Base-by-base conservation (phyloP, 2,888 invertebrate genomes). In the Thymelicus lineola region DNA sequence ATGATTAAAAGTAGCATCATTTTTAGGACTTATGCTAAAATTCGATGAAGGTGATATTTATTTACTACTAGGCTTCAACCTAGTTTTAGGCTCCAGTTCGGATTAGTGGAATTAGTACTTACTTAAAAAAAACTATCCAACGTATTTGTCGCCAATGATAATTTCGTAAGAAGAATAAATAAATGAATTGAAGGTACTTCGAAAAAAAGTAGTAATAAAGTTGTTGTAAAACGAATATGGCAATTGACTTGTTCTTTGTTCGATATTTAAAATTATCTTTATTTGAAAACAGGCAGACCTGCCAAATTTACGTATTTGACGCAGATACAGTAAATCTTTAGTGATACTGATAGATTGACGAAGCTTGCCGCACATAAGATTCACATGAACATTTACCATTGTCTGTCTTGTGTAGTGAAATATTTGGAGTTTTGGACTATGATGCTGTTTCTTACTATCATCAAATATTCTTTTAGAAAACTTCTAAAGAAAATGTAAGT, bases 401-500 rank as follows among this genome's bases (percentile, higher is more conserved):
- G 17, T 60, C 60, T 36, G 70, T 65, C 48, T 48, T 58, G 64
- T 45, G 58, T 59, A 28, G 53, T 65, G 55, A 65, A 69, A 60
- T 55, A 60, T 65, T 53, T 42, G 60, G 50, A 65, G 59, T 58
- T 65, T 53, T 42, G 60, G 50, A 65, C 64, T 58, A 75, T 70
- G 71, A 77, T 82, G 72, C 75, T 79, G 38, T 68, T 86, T 69
- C 70, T 86, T 58, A 75, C 73, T 59, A 73, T 79, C 48, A 77
- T 91, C 45, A 84, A 86, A 78, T 71, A 77, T 66, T 82, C 84
- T 9, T 81, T 90, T 67, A 84, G 87, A 77, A 85, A 85, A 74
- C 69, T 90, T 10, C 72, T 90, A 38, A 83, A 71, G 50, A 85
- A 80, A 77, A 81, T 89, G 91, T 91, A 73, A 91, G 91, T 88